phyloP scores from a whole-genome alignment of 2,888 invertebrate genomes.

The Trichacis sp. region DNA sequence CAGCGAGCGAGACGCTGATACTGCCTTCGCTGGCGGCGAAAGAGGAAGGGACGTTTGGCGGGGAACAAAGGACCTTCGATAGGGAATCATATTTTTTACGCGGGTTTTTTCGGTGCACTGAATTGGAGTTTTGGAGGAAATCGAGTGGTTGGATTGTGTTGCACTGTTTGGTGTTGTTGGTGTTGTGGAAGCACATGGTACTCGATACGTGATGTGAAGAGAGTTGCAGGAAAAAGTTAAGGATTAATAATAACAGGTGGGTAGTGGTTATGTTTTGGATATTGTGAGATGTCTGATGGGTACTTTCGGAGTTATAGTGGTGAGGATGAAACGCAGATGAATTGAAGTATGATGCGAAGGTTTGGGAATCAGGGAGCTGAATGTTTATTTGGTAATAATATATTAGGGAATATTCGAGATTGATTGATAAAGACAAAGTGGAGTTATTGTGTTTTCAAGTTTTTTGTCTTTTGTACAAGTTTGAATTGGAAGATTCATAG shows the following conservation, averaged over 20 bases:
- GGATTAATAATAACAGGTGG: constrained; percentile 1
- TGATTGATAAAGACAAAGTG: too few relatives aligned
- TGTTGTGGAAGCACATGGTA: background rate
- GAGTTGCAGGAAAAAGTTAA: background rate
- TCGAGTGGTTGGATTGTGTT: constrained; percentile 24
- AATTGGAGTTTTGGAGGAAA: background rate
- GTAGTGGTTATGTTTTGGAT: background rate
- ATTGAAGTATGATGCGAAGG: too few relatives aligned
- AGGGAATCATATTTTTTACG: background rate
- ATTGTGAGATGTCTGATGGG: too few relatives aligned
- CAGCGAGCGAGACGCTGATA: constrained; percentile 6
- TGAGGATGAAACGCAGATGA: too few relatives aligned
- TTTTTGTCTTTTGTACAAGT: too few relatives aligned
- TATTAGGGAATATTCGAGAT: too few relatives aligned
- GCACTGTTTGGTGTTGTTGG: constrained; percentile 9
- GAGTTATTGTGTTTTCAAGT: too few relatives aligned
- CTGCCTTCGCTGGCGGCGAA: background rate
- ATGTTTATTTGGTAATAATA: too few relatives aligned
- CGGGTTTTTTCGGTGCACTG: constrained; percentile 5
- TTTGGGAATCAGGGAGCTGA: too few relatives aligned
- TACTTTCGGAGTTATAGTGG: too few relatives aligned
- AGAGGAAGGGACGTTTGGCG: background rate
- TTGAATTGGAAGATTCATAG: too few relatives aligned
- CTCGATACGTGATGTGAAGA: background rate
- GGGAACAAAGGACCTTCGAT: background rate